These are phyloP conservation scores for Nycticebus coucang DNA, from an alignment of 2,113 vertebrate species.

Conservation along the genomic window DNA sequence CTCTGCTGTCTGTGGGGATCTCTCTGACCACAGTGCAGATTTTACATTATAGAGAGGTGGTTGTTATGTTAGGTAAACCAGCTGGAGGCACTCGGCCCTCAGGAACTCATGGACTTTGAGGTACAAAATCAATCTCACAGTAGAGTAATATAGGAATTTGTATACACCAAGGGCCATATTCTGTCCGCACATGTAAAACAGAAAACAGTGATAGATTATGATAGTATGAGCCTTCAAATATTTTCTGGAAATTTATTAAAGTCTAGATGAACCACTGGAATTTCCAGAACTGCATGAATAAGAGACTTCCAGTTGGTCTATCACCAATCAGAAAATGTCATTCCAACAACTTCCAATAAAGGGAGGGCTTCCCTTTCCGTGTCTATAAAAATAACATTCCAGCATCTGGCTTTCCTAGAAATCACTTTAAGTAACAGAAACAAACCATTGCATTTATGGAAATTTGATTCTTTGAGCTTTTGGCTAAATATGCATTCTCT, in stretches of 20 bases:
- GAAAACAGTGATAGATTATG: background rate
- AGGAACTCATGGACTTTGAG: background rate
- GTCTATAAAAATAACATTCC: background rate
- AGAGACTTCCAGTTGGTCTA: background rate
- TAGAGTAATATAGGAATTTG: background rate
- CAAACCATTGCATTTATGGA: background rate
- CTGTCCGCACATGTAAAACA: background rate
- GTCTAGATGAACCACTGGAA: background rate
- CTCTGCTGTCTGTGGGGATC: accelerated
- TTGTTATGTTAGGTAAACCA: background rate
- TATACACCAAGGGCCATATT: background rate
- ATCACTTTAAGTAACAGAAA: conserved; percentile 16
- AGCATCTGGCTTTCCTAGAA: conserved; percentile 20
- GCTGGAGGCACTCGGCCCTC: background rate
- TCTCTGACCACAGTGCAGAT: background rate
- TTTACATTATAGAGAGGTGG: background rate
- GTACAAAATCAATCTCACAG: background rate
- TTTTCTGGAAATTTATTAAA: background rate
- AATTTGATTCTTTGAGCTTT: background rate
- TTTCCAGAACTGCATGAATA: background rate
- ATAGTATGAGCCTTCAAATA: background rate
- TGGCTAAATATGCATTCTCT: background rate
- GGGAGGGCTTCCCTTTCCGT: background rate
- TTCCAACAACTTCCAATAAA: background rate
- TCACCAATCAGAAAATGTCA: background rate